Base-by-base conservation (phyloP, 1,140 invertebrate species). In the Nephotettix cincticeps region DNA sequence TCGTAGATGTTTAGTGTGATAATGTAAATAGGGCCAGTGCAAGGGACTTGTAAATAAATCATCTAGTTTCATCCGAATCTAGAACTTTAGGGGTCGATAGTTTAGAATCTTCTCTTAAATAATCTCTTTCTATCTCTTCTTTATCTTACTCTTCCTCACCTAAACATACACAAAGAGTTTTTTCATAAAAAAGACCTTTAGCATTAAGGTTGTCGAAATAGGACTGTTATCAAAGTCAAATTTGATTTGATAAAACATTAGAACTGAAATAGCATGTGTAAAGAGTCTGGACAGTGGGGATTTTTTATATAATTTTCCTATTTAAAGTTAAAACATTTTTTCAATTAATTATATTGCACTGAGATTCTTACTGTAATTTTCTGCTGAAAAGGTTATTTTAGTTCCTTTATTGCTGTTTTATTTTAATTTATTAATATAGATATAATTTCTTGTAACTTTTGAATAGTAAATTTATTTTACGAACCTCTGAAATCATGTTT, bases 31-130 rank as follows among this genome's bases (percentile, higher is more conserved):
- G 56, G 56, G 56, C 56, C 21, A 61, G 56, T 61, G 56, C 56
- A 61, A 61, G 56, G 56, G 56, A 61, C 56, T 21, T 61, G 56
- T 61, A 61, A 27, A 61, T 61, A 61, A 36, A 13, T 61, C 56
- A 29, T 61, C 14, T 61, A 61, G 56, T 27, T 61, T 23, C 56
- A 61, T 61, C 56, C 6, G 27, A n/a, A 23, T 61, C 56, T 61
- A 61, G 56, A 61, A 61, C 56, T 61, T 23, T 61, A 61, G 56
- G 28, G 23, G 23, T 14, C 56, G 23, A 61, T 61, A 61, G 56
- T 61, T 61, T 61, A 61, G 56, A 6, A 9, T 27, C 25, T 61
- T 61, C 25, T 61, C 56, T 61, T 23, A 21, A 11, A 19, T 23
- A 19, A 9, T 51, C 17, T 51, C 17, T 51, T 19, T 19, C 17